Evolutionary conservation across 1,140 invertebrate genomes (phyloP), one percentile per base, ranked within the genome.

Genomic region (Halesus radiatus): DNA sequence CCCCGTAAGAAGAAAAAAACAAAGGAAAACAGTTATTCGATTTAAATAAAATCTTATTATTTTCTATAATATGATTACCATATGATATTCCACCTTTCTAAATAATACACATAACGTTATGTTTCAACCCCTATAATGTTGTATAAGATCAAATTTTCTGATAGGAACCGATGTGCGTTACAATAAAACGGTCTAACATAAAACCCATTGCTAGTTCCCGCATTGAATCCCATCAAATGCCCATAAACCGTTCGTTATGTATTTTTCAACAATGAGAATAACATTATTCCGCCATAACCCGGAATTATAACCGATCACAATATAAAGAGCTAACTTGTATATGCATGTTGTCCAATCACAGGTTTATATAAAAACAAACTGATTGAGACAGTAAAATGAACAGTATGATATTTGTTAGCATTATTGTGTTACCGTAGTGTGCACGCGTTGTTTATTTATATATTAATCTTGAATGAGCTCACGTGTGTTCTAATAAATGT

Each of bases 181-280:
- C 68, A 81, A 81, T 81, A 77, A 81, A 81, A 81, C 45, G 52
- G 80, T 66, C 60, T 26, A 74, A 75, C 73, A 50, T 62, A 58
- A 81, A 77, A 70, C 54, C 64, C 60, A 54, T 54, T 73, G 32
- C 72, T 54, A 53, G 74, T 66, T 80, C 62, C 76, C 76, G 32
- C 53, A 45, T 73, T 15, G 53, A 52, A 15, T 75, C 76, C 76
- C 80, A 81, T 81, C 80, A 81, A 81, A 81, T 66, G 45, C 73
- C 56, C 80, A 79, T 81, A 81, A 81, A 81, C 50, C 58, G 52
- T 22, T 58, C 80, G 60, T 76, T 73, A 79, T 74, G 74, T 81
- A 74, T 79, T 81, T 81, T 81, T 79, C 76, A 72, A 79, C 80
- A 79, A 81, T 81, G 80, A 79, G 79, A 81, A 79, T 68, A 79